Base-by-base conservation (phyloP, 2,797 vertebrate species). In the Pogoniulus pusillus region DNA sequence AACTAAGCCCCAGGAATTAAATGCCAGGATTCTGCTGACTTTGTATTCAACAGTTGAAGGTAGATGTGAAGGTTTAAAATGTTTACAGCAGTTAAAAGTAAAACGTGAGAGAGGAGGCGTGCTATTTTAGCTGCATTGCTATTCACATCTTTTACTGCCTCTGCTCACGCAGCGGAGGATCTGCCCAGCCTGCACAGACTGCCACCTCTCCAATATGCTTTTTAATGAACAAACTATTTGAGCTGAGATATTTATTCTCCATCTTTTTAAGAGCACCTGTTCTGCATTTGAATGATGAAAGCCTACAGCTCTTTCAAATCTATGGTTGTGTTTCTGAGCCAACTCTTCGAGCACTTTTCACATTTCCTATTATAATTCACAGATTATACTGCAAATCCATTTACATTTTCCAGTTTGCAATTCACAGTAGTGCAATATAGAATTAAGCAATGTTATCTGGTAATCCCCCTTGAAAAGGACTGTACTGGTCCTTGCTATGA, bases 211-310 rank as follows among this genome's bases (percentile, higher is more conserved):
- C 69, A 74, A 20, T 43, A 83, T 17, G 75, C 24, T 57, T 91
- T 69, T 69, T 77, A 80, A 93, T 88, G 51, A 76, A 82, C 45
- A 74, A 59, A 58, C 63, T 2, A 82, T 86, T 94, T 82, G 34
- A 90, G 32, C 24, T n/a, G 34, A 58, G 54, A 26, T 86, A 34
- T 82, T 95, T 82, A 85, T 88, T 88, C 70, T 45, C 58, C 41
- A 32, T 49, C 71, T 63, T 92, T 51, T 69, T 57, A 89, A 80
- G n/a, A 82, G 72, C 19, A 91, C 41, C 75, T 77, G 49, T 39
- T 91, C 62, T 62, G 68, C 55, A 63, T 92, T 65, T 86, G 65
- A 89, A 81, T 64, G n/a, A 65, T 24, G 62, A 88, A 93, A 93
- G 65, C 58, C 37, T 41, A n/a, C 13, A 72, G 72, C 16, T 30